Evolutionary conservation across 2,113 vertebrate species (phyloP).

Genomic region (Phalacrocorax pelagicus): DNA sequence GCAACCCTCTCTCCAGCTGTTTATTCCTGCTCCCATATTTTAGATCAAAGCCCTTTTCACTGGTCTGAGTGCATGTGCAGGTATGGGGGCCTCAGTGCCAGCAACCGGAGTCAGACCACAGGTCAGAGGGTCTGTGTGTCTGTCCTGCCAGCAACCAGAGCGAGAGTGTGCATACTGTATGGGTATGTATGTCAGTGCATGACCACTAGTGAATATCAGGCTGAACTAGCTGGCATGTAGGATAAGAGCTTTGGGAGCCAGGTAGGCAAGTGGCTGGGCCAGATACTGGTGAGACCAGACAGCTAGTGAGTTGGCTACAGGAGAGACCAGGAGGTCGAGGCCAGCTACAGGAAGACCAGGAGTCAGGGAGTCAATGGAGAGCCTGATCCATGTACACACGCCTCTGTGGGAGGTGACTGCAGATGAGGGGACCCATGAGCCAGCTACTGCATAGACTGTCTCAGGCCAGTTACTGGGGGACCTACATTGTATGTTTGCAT

Average conservation of each 20-base stretch:
- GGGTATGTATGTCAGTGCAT: not conserved
- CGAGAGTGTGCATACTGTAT: rapidly evolving
- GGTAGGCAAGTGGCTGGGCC: not conserved
- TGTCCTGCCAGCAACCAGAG: not conserved
- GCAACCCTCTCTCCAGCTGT: not conserved
- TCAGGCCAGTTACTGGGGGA: not conserved
- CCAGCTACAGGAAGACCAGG: rapidly evolving
- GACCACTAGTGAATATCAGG: not conserved
- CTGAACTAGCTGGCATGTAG: not conserved
- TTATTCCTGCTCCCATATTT: not conserved
- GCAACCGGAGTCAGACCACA: not conserved
- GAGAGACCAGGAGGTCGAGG: not conserved
- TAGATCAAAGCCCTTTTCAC: not conserved
- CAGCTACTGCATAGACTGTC: not conserved
- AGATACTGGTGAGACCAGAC: not conserved
- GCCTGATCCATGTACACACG: rapidly evolving
- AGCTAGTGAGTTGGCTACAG: not conserved
- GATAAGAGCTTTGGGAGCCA: not conserved
- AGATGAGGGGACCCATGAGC: not conserved
- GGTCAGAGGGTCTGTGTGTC: not conserved
- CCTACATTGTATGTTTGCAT: rapidly evolving
- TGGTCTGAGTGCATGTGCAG: no score
- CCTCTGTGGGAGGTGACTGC: not conserved
- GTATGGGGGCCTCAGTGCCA: not conserved
- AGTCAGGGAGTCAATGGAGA: not conserved